phyloP scores from a whole-genome alignment of 1,140 invertebrate genomes.

The Chelonus insularis region DNA sequence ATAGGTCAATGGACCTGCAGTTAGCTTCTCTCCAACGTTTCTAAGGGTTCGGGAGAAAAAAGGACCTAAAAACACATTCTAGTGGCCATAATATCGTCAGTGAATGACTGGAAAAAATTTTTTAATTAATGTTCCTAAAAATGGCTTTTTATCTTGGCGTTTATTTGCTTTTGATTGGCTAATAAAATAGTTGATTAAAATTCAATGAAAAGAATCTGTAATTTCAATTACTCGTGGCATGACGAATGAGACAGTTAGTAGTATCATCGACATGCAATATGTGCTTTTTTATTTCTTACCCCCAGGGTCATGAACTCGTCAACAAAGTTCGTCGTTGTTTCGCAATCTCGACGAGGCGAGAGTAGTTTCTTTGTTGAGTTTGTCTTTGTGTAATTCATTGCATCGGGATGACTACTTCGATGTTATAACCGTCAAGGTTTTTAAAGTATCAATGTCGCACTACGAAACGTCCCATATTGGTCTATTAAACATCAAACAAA shows the following conservation, averaged over 20 bases:
- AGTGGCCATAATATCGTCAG: too few species aligned
- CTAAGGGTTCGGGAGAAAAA: too few species aligned
- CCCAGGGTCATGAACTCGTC: conserved; percentile 5
- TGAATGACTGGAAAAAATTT: too few species aligned
- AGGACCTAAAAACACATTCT: too few species aligned
- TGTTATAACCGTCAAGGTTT: too few species aligned
- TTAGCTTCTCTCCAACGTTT: neutral
- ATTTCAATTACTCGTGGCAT: neutral
- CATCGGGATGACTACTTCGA: too few species aligned
- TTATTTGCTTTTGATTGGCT: too few species aligned
- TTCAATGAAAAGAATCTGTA: neutral
- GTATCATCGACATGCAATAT: neutral
- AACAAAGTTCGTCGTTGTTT: conserved; percentile 14
- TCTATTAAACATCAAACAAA: neutral
- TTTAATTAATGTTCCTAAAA: too few species aligned
- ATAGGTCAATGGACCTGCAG: conserved; percentile 21
- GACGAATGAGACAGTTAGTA: neutral
- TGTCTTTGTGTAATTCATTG: neutral
- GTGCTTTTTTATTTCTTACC: neutral
- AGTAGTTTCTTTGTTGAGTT: conserved; percentile 4
- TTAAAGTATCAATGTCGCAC: too few species aligned
- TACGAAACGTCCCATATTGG: neutral
- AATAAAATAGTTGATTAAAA: neutral
- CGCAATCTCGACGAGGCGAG: neutral
- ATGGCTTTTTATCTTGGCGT: too few species aligned